Percentiles rank a stretch among this genome's conserved stretches.
These are phyloP conservation scores for Catocala nupta DNA, from an alignment of 2,888 invertebrate species.

Conservation along the genomic window DNA sequence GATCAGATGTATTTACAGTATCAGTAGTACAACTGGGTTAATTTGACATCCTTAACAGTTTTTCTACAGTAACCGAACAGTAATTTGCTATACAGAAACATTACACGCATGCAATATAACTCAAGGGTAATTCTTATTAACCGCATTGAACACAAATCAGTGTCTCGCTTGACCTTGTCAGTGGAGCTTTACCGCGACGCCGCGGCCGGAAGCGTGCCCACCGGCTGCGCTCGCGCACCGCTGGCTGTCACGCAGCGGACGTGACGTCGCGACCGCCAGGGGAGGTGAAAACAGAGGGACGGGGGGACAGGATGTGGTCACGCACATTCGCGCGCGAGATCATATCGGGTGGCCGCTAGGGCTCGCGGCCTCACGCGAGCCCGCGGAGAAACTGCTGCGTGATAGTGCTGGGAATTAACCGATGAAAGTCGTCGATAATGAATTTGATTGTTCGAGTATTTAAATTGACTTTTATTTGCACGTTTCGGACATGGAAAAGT, in stretches of 20 bases:
- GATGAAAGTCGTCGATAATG: slow-evolving; percentile 22
- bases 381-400: slow-evolving; percentile 62
- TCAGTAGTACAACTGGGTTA: no score
- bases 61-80: no score
- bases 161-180: slow-evolving; percentile 51
- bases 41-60: no score
- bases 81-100: no score
- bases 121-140: no score
- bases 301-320: slow-evolving; percentile 77
- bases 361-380: slow-evolving; percentile 53
- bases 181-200: slow-evolving; percentile 41
- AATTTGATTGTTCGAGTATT: not conserved
- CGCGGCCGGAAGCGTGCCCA: slow-evolving; percentile 62
- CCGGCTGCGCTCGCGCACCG: slow-evolving; percentile 60
- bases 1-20: no score
- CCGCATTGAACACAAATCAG: slow-evolving; percentile 24
- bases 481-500: no score
- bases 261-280: slow-evolving; percentile 20
- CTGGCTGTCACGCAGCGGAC: slow-evolving; percentile 48
- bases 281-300: slow-evolving; percentile 31
- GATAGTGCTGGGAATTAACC: slow-evolving; percentile 28
- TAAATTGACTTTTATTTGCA: no score
- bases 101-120: no score
- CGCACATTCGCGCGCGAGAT: slow-evolving; percentile 77
- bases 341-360: slow-evolving; percentile 66